Conservation (phyloP, 2,113 vertebrate genomes). For the Symphodus melops region DNA sequence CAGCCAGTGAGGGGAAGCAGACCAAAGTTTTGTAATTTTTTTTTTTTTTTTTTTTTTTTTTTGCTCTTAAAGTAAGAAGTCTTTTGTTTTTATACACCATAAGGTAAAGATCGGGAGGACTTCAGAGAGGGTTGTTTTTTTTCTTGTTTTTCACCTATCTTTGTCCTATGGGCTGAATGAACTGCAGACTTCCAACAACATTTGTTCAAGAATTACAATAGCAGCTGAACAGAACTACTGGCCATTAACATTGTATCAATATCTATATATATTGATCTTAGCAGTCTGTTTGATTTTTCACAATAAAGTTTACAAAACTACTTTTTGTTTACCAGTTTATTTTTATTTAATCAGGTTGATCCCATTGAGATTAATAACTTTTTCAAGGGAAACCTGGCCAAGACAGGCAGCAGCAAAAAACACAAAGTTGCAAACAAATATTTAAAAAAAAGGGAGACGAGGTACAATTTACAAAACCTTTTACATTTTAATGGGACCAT, state of each 20-base stretch:
- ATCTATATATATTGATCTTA: conserved; percentile 84
- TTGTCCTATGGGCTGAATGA: conserved; percentile 63
- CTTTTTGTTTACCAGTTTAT: conserved; percentile 23
- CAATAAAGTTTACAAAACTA: conserved; percentile 86
- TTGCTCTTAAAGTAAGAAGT: conserved; percentile 72
- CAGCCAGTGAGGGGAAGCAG: conserved; percentile 81
- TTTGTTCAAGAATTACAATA: conserved; percentile 78
- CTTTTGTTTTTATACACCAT: conserved; percentile 71
- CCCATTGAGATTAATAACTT: too few relatives aligned
- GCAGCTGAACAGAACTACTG: conserved; percentile 84
- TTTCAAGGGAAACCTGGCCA: too few relatives aligned
- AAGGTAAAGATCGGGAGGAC: conserved; percentile 44
- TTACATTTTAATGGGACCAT: too few relatives aligned
- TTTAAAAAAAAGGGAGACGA: too few relatives aligned
- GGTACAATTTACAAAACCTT: too few relatives aligned
- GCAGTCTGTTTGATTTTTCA: conserved; percentile 86
- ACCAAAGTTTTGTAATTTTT: conserved; percentile 87
- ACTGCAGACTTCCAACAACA: conserved; percentile 70
- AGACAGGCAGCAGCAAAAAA: too few relatives aligned
- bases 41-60: conserved; percentile 78
- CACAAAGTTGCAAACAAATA: too few relatives aligned
- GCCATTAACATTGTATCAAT: conserved; percentile 84
- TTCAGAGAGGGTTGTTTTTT: conserved; percentile 48
- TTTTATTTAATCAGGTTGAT: too few relatives aligned
- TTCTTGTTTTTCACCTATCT: conserved; percentile 44